Evolutionary conservation across 2,888 invertebrate genomes (phyloP).

Genomic region (Tiphia femorata): DNA sequence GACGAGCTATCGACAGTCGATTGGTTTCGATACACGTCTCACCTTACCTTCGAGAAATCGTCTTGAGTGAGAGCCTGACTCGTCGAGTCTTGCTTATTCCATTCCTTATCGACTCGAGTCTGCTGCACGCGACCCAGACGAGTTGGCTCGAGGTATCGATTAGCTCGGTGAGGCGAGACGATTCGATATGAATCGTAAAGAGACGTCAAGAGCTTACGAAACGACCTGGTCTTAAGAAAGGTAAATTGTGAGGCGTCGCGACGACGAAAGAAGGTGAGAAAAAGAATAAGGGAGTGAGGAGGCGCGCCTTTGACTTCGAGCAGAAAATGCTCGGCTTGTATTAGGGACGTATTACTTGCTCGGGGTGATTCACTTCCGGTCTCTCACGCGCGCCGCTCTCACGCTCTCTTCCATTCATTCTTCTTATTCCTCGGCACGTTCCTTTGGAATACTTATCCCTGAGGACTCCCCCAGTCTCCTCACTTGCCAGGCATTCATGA

Average conservation of each 20-base stretch:
- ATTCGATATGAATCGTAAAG: too few relatives aligned
- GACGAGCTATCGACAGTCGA: conserved; percentile 67
- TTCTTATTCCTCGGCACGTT: neutral
- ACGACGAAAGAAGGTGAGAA: neutral
- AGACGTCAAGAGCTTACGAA: too few relatives aligned
- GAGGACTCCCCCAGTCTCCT: conserved; percentile 59
- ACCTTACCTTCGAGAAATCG: neutral
- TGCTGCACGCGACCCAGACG: too few relatives aligned
- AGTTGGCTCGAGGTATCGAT: too few relatives aligned
- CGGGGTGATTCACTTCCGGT: conserved; percentile 19
- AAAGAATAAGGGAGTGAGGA: too few relatives aligned
- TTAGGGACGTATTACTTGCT: conserved; percentile 37
- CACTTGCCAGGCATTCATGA: conserved; percentile 53
- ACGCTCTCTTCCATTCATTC: neutral
- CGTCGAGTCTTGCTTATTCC: too few relatives aligned
- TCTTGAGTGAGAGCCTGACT: too few relatives aligned
- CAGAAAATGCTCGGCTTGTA: conserved; percentile 34
- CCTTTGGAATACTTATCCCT: conserved; percentile 45
- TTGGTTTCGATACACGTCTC: conserved; percentile 37
- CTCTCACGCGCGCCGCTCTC: neutral
- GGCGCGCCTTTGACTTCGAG: conserved; percentile 29
- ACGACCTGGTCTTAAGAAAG: too few relatives aligned
- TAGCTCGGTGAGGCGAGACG: too few relatives aligned
- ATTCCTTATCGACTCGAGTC: too few relatives aligned
- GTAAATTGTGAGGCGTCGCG: too few relatives aligned